These are phyloP conservation scores for Netelia virgata DNA, from an alignment of 2,888 invertebrate genomes.

Conservation along the genomic window DNA sequence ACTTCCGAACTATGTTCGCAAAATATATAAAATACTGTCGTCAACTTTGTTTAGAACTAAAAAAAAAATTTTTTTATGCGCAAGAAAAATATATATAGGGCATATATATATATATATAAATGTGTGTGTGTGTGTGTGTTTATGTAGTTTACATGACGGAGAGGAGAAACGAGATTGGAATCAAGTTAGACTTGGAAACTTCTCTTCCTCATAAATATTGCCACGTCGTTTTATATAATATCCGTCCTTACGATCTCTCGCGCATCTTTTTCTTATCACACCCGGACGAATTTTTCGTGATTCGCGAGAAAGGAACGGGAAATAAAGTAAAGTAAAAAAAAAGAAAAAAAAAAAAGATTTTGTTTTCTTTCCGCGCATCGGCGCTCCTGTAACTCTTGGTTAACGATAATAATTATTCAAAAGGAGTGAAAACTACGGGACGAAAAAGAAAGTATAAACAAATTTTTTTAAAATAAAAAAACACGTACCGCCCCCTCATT, in stretches of 20 bases:
- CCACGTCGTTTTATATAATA: constrained; percentile 47
- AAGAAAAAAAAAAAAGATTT: too few relatives aligned
- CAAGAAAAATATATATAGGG: constrained; percentile 53
- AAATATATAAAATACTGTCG: constrained; percentile 80
- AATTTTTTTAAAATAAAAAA: too few relatives aligned
- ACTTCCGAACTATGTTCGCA: constrained; percentile 75
- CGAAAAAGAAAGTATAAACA: constrained; percentile 29
- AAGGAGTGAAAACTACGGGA: constrained; percentile 19
- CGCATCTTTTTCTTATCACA: background rate
- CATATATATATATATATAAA: constrained; percentile 39
- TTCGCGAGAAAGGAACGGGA: constrained; percentile 19
- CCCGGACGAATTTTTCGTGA: constrained; percentile 13
- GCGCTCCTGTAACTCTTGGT: background rate
- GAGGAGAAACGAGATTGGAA: constrained; percentile 60
- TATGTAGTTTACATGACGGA: constrained; percentile 31
- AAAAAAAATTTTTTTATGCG: constrained; percentile 70
- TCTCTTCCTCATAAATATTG: constrained; percentile 63
- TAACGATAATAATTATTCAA: constrained; percentile 7
- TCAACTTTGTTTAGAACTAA: constrained; percentile 77
- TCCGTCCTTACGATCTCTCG: constrained; percentile 5
- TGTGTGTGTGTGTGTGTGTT: constrained; percentile 22
- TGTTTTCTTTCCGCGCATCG: constrained; percentile 15
- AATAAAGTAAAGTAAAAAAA: constrained; percentile 33
- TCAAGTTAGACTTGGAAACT: constrained; percentile 63
- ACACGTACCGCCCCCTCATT: constrained; percentile 58